Evolutionary conservation across 2,888 invertebrate species (phyloP), one percentile per base, ranked within the genome.

Genomic region (Acrobasis consociella): DNA sequence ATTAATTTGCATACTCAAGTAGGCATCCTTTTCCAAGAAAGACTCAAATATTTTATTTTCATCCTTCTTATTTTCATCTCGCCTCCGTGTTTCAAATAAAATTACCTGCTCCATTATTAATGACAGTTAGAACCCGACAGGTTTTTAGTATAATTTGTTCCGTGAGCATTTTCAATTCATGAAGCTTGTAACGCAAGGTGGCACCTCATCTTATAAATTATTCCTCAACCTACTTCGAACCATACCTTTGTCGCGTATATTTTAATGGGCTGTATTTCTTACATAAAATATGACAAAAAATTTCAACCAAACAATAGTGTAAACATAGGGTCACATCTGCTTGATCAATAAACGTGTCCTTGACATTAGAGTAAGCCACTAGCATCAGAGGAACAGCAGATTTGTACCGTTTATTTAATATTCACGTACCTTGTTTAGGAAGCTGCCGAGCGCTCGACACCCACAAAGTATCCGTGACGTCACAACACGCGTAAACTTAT

Each of bases 321-420:
- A 64, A 64, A 71, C 64, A 71, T 62, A 60, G 49, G 58, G 46
- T 58, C 65, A 67, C 74, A 76, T 77, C 72, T 73, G 70, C 68
- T 77, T 87, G 85, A 86, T 91, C 91, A 82, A 91, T 91, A 90
- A 80, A 73, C 72, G 75, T 85, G 90, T 86, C 91, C 91, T 91
- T 91, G 91, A 90, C 91, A 89, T 90, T 89, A 83, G 72, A 76
- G 69, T 69, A 80, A 72, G 71, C 37, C 65, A 68, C 69, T 76
- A 68, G 67, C 69, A 78, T 78, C 77, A 71, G 69, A 77, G 73
- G 76, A 76, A 72, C 75, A 68, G 72, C 75, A 80, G 79, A 3
- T 81, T 77, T 76, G 77, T 79, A 74, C 75, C 80, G 71, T 64
- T 81, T 82, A 82, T 77, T 78, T 71, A 82, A 81, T 82, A 78